Evolutionary conservation across 2,113 vertebrate genomes (phyloP).

Genomic region (Narcine bancroftii): DNA sequence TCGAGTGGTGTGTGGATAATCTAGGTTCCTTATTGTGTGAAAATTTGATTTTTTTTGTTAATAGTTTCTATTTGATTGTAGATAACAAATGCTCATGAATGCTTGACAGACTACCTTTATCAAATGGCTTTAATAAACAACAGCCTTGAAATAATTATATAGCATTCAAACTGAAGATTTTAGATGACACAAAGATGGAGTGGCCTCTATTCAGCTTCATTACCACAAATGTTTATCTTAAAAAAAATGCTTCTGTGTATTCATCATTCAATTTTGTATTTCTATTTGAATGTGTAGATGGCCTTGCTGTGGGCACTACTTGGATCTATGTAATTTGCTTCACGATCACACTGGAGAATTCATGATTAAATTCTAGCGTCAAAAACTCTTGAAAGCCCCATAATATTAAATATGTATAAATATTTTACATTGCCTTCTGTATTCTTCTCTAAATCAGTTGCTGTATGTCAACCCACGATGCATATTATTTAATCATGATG

Average conservation of each 20-base stretch:
- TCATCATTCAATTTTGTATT: neutral
- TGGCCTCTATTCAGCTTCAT: neutral
- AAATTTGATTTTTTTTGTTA: neutral
- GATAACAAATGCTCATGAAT: neutral
- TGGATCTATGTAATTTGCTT: neutral
- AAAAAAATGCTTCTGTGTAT: neutral
- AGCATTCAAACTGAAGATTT: neutral
- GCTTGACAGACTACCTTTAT: neutral
- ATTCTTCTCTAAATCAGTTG: neutral
- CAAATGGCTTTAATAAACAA: neutral
- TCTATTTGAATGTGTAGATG: neutral
- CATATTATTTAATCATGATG: neutral
- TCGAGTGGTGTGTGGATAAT: neutral
- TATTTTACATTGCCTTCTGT: neutral
- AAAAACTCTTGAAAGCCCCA: neutral
- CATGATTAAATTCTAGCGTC: neutral
- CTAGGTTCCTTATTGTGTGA: neutral
- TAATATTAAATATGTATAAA: neutral
- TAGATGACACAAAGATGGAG: neutral
- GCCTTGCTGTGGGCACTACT: neutral
- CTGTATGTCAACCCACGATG: neutral
- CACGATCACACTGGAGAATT: neutral
- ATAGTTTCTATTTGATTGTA: neutral
- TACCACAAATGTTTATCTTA: neutral
- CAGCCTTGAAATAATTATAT: neutral